Base-by-base conservation (phyloP, 2,888 invertebrate genomes). In the Limnephilus marmoratus region DNA sequence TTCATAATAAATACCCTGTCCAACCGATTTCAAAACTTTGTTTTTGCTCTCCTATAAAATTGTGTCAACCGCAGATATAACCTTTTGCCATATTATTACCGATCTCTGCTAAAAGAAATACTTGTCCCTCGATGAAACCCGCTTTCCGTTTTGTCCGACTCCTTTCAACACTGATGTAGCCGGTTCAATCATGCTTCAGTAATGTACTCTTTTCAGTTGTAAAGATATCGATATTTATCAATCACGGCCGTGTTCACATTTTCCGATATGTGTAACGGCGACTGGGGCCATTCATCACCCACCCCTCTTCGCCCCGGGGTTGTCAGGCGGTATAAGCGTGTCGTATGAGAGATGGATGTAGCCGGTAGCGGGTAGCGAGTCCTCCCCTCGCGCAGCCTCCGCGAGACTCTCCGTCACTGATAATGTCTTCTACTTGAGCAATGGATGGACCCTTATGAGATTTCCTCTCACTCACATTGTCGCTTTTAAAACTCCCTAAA, bases 381-480 rank as follows among this genome's bases (percentile, higher is more conserved):
- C 80, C 34, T 53, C 15, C 88, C 88, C 68, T 24, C 24, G 13
- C 45, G n/a, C 45, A 85, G 85, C 85, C 45, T 85, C 85, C 45
- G 34, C 85, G 41, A 80, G 90, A 90, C 90, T 37, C 90, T 37
- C 90, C 90, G 81, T 90, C 81, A 90, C 90, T 37, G 90, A 90
- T 90, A 90, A 90, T 81, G 90, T 90, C 90, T 18, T 37, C 31
- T 18, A 81, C 80, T 90, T 45, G 81, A 81, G 81, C 24, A 41
- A 81, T 37, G 90, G 81, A 80, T 90, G 81, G 29, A 81, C 81
- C 81, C 88, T 90, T 24, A 18, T 29, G 80, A 90, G 90, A 81
- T 81, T 15, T 90, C 34, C 45, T 81, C 41, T 81, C 90, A 81
- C 90, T 81, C 37, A 83, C 53, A 68, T 34, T 37, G 34, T 31